Evolutionary conservation across 2,797 vertebrate species (phyloP).

Genomic region (Liparis tanakae): DNA sequence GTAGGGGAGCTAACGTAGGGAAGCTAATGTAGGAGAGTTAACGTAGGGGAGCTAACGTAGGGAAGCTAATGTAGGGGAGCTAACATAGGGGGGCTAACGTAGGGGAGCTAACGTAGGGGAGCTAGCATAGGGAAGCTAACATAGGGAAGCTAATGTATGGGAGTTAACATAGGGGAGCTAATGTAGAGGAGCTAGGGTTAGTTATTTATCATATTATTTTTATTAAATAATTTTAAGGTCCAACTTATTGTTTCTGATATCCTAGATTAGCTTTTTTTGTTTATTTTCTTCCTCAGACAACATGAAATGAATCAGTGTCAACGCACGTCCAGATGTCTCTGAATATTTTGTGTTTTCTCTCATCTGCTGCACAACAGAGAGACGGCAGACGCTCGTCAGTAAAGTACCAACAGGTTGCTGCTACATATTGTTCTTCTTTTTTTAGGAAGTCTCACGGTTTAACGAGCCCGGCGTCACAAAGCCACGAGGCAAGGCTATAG

Average conservation of each 20-base stretch:
- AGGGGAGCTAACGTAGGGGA: no score
- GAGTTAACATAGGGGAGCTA: no score
- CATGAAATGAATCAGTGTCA: conserved; percentile 5
- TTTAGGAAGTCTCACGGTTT: conserved; percentile 14
- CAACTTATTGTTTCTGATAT: neutral
- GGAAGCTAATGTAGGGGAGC: no score
- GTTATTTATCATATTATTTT: neutral
- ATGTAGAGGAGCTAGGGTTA: no score
- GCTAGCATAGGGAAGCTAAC: no score
- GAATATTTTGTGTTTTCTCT: conserved; percentile 4
- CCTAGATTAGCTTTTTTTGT: neutral
- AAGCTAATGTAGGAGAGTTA: no score
- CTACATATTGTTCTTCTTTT: conserved; percentile 2
- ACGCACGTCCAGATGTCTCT: neutral
- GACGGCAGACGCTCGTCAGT: neutral
- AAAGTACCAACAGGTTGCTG: conserved; percentile 18
- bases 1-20: no score
- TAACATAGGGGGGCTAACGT: no score
- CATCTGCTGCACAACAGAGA: conserved; percentile 18
- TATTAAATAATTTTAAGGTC: neutral
- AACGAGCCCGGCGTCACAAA: conserved; percentile 30
- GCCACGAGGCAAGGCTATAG: conserved; percentile 26
- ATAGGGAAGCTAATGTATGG: no score
- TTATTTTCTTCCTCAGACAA: conserved; percentile 3
- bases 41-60: no score